Conservation (phyloP, 2,113 vertebrate species). For the Pitta sordida region DNA sequence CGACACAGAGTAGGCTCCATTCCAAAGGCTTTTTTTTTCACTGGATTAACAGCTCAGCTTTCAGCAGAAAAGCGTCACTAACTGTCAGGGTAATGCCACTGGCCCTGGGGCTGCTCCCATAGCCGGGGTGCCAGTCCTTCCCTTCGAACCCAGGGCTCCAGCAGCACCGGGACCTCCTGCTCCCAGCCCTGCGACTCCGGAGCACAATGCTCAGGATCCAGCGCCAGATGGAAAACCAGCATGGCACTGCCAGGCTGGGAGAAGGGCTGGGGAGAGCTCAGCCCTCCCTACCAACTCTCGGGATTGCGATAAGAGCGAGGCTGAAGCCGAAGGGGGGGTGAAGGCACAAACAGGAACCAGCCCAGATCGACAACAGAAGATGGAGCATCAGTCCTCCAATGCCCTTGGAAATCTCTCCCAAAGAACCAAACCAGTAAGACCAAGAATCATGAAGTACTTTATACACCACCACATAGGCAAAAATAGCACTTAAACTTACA, state of each 20-base stretch:
- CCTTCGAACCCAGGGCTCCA: neutral
- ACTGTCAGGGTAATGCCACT: neutral
- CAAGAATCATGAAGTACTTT: neutral
- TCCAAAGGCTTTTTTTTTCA: neutral
- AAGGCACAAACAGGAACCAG: conserved; percentile 45
- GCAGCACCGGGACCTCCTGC: neutral
- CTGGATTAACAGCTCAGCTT: neutral
- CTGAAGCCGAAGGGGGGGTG: neutral
- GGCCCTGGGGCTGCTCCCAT: neutral
- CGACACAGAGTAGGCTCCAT: neutral
- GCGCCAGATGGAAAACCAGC: neutral
- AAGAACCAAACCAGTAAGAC: neutral
- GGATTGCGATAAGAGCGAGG: neutral
- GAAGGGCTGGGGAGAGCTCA: neutral
- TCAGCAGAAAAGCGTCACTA: conserved; percentile 11
- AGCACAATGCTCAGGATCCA: fast-evolving
- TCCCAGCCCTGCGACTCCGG: neutral
- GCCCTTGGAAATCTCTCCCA: neutral
- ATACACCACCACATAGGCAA: conserved; percentile 25
- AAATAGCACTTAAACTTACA: conserved; percentile 55
- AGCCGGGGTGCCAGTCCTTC: fast-evolving
- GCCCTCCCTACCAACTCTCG: neutral
- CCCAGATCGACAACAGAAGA: neutral
- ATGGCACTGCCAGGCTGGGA: neutral
- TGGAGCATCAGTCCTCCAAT: neutral